Percentiles rank a stretch among this genome's conserved stretches.
Conservation (phyloP, 2,113 vertebrate species). For the Notarius quadriscutis region DNA sequence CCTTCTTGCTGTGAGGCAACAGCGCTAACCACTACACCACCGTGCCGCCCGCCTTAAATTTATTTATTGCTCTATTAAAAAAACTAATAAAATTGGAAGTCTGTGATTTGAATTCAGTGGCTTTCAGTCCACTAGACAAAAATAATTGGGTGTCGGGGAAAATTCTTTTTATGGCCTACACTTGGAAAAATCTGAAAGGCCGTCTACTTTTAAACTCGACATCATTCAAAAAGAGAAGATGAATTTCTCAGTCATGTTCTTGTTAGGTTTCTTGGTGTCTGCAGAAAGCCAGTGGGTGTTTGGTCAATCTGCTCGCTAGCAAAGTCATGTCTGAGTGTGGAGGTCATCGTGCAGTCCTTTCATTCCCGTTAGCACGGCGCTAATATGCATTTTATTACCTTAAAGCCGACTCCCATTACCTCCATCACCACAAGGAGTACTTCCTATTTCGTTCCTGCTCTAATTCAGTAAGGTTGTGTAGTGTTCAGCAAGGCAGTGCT, state of each 20-base stretch:
- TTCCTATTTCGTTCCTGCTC: not conserved
- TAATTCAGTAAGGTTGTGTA: not conserved
- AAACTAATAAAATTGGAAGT: no score
- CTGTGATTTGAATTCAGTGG: no score
- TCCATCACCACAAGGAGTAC: not conserved
- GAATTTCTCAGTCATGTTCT: not conserved
- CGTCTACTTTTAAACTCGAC: not conserved
- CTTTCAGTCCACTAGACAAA: no score
- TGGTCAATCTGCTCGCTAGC: not conserved
- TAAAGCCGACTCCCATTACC: not conserved
- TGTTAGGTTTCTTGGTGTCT: not conserved
- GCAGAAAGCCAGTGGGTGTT: not conserved
- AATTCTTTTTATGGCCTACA: no score
- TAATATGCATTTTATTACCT: constrained; percentile 4
- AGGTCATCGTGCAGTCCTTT: not conserved
- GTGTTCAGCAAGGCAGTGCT: not conserved
- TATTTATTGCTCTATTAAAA: no score
- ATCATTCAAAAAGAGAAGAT: not conserved
- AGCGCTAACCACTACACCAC: no score
- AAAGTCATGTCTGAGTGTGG: not conserved
- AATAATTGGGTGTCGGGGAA: no score
- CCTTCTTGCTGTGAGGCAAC: no score
- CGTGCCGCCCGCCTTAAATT: no score
- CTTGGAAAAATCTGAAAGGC: no score
- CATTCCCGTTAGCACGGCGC: not conserved